Evolutionary conservation across 1,140 invertebrate species (phyloP).

Genomic region (Fopius arisanus): DNA sequence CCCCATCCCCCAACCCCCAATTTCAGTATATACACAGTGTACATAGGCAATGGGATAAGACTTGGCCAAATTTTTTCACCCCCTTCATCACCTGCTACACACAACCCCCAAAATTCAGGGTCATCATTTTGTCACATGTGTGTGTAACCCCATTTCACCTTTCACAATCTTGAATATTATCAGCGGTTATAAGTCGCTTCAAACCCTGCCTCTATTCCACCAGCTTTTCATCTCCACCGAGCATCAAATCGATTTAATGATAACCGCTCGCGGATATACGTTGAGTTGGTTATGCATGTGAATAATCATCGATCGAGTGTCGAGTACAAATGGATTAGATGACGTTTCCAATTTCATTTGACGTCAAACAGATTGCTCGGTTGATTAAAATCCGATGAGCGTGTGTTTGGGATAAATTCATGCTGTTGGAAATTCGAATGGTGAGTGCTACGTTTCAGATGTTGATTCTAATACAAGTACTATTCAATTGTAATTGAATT

Average conservation of each 20-base stretch:
- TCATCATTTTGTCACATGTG: conserved; percentile 48
- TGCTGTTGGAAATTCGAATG: not conserved
- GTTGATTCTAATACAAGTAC: too few species aligned
- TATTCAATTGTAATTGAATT: too few species aligned
- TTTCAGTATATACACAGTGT: conserved; percentile 12
- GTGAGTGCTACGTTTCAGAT: too few species aligned
- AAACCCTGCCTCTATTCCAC: not conserved
- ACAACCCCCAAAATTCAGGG: conserved; percentile 55
- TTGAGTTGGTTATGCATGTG: not conserved
- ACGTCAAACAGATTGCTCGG: not conserved
- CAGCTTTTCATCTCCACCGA: not conserved
- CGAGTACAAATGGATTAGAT: not conserved
- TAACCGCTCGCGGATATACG: not conserved
- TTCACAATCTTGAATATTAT: conserved; percentile 18
- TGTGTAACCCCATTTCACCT: conserved; percentile 39
- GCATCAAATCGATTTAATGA: not conserved
- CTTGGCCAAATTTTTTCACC: conserved; percentile 13
- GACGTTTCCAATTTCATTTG: not conserved
- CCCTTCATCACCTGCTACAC: conserved; percentile 22
- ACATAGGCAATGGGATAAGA: not conserved
- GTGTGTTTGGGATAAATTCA: not conserved
- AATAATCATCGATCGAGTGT: conserved; percentile 8
- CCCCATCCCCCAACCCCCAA: conserved; percentile 30
- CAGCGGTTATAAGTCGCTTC: not conserved
- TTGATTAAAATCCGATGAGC: too few species aligned